phyloP scores from a whole-genome alignment of 1,140 invertebrate species.

The Plutomurus gul region DNA sequence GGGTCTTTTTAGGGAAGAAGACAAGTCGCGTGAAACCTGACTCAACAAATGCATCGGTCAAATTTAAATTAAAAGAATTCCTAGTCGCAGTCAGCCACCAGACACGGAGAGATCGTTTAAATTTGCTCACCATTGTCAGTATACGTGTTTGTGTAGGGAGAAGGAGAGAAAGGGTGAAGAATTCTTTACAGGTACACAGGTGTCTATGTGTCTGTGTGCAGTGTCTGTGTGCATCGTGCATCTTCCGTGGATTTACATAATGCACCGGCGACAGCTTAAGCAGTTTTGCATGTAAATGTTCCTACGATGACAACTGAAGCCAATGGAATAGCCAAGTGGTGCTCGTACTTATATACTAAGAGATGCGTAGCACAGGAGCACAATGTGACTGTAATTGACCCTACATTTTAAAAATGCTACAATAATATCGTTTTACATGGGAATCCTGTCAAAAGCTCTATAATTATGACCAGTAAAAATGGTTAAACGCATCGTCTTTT shows the following conservation, averaged over 20 bases:
- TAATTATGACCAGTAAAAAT: background rate
- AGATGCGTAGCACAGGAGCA: slow-evolving; percentile 6
- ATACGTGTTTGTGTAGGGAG: no score
- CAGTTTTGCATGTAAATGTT: background rate
- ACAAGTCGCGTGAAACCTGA: no score
- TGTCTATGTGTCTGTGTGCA: no score
- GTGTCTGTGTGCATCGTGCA: no score
- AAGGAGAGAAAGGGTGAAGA: no score
- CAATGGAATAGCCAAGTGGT: background rate
- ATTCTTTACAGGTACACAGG: no score
- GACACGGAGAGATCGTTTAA: no score
- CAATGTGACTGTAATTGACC: background rate
- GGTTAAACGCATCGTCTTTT: background rate
- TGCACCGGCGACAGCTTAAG: background rate
- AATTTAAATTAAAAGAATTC: no score
- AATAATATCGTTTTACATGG: slow-evolving; percentile 17
- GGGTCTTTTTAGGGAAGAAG: no score
- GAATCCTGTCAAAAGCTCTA: slow-evolving; percentile 1
- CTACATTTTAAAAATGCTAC: background rate
- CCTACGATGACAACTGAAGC: background rate
- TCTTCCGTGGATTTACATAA: background rate
- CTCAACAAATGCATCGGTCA: no score
- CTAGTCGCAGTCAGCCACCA: no score
- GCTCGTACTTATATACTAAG: background rate
- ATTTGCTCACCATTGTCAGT: no score